These are phyloP conservation scores for Hycleus phaleratus DNA, from an alignment of 1,140 invertebrate species.

Conservation along the genomic window DNA sequence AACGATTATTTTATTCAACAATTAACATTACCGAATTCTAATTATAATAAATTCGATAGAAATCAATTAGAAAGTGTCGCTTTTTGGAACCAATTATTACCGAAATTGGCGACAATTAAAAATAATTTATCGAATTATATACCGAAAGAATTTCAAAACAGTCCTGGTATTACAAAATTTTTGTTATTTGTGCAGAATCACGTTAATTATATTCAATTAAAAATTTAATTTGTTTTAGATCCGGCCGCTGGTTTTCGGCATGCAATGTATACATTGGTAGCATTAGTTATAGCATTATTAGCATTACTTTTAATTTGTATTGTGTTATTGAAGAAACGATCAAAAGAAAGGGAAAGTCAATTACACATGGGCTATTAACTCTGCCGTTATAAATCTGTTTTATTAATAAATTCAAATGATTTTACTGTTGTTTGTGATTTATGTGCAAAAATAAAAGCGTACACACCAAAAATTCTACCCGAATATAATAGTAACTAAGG, in stretches of 20 bases:
- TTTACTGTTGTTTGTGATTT: no score
- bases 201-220: constrained; percentile 2
- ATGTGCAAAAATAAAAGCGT: no score
- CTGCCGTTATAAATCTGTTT: background rate
- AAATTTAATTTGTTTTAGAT: constrained; percentile 31
- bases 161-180: constrained; percentile 21
- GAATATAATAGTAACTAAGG: no score
- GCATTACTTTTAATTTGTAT: constrained; percentile 42
- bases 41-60: background rate
- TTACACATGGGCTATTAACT: constrained; percentile 30
- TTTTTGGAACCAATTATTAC: constrained; percentile 32
- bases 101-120: constrained; percentile 21
- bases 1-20: constrained; percentile 43
- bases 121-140: constrained; percentile 20
- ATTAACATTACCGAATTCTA: constrained; percentile 19
- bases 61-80: constrained; percentile 19
- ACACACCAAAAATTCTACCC: no score
- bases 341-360: constrained; percentile 34
- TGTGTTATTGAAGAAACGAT: constrained; percentile 40
- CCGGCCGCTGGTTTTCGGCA: constrained; percentile 39
- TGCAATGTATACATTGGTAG: constrained; percentile 44
- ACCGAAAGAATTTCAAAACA: constrained; percentile 28
- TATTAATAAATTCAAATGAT: no score
- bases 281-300: constrained; percentile 41
- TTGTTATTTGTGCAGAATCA: background rate